phyloP scores from a whole-genome alignment of 2,888 invertebrate genomes.

The Eilema depressum region DNA sequence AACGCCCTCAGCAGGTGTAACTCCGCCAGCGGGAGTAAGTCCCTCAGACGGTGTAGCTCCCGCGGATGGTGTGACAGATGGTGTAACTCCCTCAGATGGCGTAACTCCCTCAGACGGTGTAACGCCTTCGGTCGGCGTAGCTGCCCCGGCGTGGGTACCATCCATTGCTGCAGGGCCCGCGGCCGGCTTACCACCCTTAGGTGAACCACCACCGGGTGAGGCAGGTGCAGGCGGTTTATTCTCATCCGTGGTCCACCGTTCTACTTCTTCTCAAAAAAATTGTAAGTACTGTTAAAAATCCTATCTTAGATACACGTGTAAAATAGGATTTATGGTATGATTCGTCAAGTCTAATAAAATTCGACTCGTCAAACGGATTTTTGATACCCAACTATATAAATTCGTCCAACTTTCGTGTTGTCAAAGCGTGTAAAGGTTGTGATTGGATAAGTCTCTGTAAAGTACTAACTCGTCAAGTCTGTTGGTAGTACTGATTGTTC shows the following conservation, averaged over 20 bases:
- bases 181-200: not conserved
- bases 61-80: not conserved
- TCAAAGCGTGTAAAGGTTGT: too few relatives aligned
- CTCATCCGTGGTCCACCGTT: conserved; percentile 57
- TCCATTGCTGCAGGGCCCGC: not conserved
- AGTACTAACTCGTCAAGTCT: too few relatives aligned
- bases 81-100: not conserved
- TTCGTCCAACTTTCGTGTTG: too few relatives aligned
- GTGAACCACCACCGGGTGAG: conserved; percentile 20
- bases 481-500: too few relatives aligned
- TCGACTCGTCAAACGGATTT: too few relatives aligned
- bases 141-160: not conserved
- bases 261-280: conserved; percentile 71
- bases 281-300: conserved; percentile 23
- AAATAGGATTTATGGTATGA: not conserved
- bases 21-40: not conserved
- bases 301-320: conserved; percentile 39
- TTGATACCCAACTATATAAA: too few relatives aligned
- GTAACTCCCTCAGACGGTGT: conserved; percentile 3
- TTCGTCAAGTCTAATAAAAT: too few relatives aligned
- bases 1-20: not conserved
- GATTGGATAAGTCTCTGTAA: too few relatives aligned
- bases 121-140: not conserved
- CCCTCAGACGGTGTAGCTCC: not conserved
- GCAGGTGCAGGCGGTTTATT: conserved; percentile 22